phyloP scores from a whole-genome alignment of 23 tunicate species.

The Halocynthia aurantium region DNA sequence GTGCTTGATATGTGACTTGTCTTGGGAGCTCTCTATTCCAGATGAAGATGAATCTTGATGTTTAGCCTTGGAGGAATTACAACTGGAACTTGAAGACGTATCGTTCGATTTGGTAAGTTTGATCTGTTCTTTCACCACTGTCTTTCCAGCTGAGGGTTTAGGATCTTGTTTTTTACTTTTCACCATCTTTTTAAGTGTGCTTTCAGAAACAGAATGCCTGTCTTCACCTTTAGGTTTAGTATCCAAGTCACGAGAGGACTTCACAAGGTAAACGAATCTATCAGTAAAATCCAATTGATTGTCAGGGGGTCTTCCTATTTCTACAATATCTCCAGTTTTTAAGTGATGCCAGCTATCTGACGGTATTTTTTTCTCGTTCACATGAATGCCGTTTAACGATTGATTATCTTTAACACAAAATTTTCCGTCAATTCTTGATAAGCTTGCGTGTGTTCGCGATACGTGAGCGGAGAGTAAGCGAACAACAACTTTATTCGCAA shows the following conservation, averaged over 20 bases:
- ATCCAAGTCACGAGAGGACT: neutral
- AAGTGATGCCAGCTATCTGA: constrained; percentile 4
- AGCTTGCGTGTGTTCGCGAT: constrained; percentile 2
- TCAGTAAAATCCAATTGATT: constrained; percentile 4
- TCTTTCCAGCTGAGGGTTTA: too few species aligned
- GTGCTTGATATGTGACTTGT: too few species aligned
- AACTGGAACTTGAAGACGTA: too few species aligned
- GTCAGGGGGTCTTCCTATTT: constrained; percentile 26
- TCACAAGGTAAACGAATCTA: constrained; percentile 29
- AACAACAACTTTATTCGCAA: neutral
- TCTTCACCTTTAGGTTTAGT: neutral
- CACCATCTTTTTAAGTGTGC: too few species aligned
- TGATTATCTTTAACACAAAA: constrained; percentile 7
- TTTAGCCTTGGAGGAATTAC: too few species aligned
- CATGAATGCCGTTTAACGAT: constrained; percentile 32
- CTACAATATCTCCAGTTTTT: constrained; percentile 17
- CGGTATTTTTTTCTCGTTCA: constrained; percentile 18
- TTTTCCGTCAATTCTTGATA: neutral
- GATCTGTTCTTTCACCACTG: too few species aligned
- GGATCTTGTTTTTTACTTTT: too few species aligned
- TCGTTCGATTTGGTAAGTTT: too few species aligned
- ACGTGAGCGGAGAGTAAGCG: constrained; percentile 13
- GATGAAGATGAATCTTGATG: too few species aligned
- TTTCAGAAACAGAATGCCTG: neutral
- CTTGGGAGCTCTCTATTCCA: too few species aligned